Conservation (phyloP, 2,113 vertebrate genomes). For the Bos taurus region ARS-UCD2.0 NC_037328.1:27865001-27865500, state of each 20-base stretch:
- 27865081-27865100: background rate
- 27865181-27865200: background rate
- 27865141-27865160: background rate
- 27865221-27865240: background rate
- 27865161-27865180: background rate
- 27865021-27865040: background rate
- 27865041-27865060: accelerated
- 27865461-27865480: background rate
- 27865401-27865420: background rate
- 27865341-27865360: background rate
- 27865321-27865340: background rate
- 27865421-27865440: background rate
- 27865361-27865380: background rate
- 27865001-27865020: background rate
- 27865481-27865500: background rate
- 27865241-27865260: background rate
- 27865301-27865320: background rate
- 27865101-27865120: background rate
- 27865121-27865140: background rate
- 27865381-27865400: background rate
- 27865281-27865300: background rate
- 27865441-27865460: background rate
- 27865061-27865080: background rate
- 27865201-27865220: background rate
- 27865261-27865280: background rate